Conservation (phyloP, 2,113 vertebrate species). For the Anarhynchus alexandrinus region DNA sequence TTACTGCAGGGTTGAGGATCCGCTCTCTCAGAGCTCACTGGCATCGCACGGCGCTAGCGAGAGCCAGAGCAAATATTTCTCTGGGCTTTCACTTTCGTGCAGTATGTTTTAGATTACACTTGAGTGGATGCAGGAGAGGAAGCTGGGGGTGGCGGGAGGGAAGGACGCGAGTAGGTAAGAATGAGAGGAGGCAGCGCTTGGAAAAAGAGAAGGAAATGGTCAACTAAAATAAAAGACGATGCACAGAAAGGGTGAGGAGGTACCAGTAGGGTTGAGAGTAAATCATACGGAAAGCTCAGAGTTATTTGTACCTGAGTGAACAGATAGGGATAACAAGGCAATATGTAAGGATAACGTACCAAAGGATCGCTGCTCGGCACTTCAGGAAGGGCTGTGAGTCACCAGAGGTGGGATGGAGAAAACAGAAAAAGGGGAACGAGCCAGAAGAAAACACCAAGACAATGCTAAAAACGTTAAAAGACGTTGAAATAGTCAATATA, state of each 20-base stretch:
- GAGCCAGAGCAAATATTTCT: conserved; percentile 54
- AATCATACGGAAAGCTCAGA: background rate
- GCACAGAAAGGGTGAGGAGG: background rate
- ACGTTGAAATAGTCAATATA: background rate
- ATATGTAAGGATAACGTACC: background rate
- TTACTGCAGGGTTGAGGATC: conserved; percentile 39
- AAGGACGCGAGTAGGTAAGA: background rate
- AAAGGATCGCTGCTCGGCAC: background rate
- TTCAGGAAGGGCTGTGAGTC: background rate
- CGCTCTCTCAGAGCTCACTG: conserved; percentile 32
- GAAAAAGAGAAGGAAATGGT: background rate
- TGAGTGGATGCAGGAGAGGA: conserved; percentile 54
- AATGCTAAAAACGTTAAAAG: background rate
- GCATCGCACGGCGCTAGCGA: background rate
- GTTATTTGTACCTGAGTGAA: background rate
- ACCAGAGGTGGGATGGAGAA: background rate
- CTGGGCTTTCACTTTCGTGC: background rate
- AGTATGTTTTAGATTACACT: conserved; percentile 50
- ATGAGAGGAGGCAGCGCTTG: background rate
- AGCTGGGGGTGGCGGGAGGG: conserved; percentile 13
- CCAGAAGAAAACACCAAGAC: background rate
- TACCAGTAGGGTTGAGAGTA: background rate
- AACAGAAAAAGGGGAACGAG: background rate
- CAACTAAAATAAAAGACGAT: background rate
- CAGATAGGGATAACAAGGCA: background rate